Base-by-base conservation (phyloP, 1,140 invertebrate species). In the Neocloeon triangulifer region DNA sequence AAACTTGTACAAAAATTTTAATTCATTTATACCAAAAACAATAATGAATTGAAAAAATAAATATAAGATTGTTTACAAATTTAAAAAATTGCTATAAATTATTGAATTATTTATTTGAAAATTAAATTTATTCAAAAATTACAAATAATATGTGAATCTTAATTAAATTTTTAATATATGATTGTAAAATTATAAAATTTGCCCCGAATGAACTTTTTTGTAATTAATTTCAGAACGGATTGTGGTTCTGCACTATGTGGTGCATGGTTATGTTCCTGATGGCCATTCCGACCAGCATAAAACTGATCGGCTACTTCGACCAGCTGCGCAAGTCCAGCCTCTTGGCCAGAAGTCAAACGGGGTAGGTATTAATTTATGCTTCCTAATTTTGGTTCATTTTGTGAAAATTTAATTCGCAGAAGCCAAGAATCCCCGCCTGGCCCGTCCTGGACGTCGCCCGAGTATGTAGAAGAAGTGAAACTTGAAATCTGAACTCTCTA, bases 231-330 rank as follows among this genome's bases (percentile, higher is more conserved):
- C 40, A 65, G 62, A 62, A 67, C 41, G 66, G 60, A 16, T 61
- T 66, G 35, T 68, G 66, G 58, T 64, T 70, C 38, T 37, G 45
- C 2, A 48, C 46, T 8, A 38, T 59, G 6, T 32, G 57, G 13
- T 55, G 55, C 16, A 43, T 45, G 17, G 15, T 50, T 1, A 32
- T 51, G 2, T 45, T 60, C 33, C 48, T 57, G 25, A 30, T 48
- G 4, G 48, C 52, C 12, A 59, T 55, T 17, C 57, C 58, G 3
- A 28, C 41, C 1, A 33, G 34, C 26, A 31, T 46, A 4, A 44
- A 45, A 30, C 34, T 46, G 22, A 35, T 39, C n/a, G 38, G n/a
- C n/a, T n/a, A n/a, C n/a, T n/a, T n/a, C n/a, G n/a, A n/a, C n/a
- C n/a, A n/a, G n/a, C n/a, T n/a, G n/a, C n/a, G n/a, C n/a, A n/a